phyloP scores from a whole-genome alignment of 2,113 vertebrate genomes.

The Lasiurus cinereus region DNA sequence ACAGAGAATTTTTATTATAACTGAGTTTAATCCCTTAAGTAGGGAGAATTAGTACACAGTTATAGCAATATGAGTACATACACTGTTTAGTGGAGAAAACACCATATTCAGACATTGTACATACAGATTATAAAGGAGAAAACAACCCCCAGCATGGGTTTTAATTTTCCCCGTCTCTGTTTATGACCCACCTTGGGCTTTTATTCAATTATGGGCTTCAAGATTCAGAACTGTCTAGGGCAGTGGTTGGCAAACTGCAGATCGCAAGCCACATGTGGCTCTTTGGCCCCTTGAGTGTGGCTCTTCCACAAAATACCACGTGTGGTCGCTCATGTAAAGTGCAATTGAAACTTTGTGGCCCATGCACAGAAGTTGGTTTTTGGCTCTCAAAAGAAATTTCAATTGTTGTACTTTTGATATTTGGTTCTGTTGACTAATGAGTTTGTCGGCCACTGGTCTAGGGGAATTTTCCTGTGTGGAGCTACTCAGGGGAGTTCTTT shows the following conservation, averaged over 20 bases:
- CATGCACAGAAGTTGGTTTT: too few relatives aligned
- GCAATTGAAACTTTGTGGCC: too few relatives aligned
- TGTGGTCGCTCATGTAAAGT: too few relatives aligned
- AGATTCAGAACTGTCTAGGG: neutral
- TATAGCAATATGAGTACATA: neutral
- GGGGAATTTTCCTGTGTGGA: neutral
- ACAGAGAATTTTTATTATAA: neutral
- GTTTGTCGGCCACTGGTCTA: too few relatives aligned
- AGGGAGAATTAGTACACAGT: neutral
- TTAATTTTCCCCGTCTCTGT: neutral
- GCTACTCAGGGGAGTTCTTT: neutral
- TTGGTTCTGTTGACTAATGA: too few relatives aligned
- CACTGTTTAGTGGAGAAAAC: neutral
- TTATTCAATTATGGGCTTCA: neutral
- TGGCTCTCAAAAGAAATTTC: too few relatives aligned
- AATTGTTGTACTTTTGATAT: too few relatives aligned
- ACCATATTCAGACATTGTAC: neutral
- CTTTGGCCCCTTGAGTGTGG: too few relatives aligned
- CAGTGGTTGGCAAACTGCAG: too few relatives aligned
- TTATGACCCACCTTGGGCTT: neutral
- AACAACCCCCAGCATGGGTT: neutral
- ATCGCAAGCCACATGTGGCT: too few relatives aligned
- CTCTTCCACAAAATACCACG: too few relatives aligned
- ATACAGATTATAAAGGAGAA: neutral
- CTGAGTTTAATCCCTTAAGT: neutral